Evolutionary conservation across 2,113 vertebrate genomes (phyloP).

Genomic region (Mormyrus lacerda): DNA sequence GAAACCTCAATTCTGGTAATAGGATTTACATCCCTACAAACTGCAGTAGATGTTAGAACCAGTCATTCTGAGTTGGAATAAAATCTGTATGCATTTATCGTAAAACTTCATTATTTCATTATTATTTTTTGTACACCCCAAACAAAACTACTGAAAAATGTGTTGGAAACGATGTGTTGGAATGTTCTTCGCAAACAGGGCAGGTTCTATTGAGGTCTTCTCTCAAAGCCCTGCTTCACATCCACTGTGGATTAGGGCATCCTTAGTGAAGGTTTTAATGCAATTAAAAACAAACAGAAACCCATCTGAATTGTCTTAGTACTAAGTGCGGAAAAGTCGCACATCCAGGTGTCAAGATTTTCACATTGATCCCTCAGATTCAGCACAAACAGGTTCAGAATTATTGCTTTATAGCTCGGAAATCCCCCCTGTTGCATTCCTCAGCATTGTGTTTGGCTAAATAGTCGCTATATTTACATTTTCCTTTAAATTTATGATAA

Average conservation of each 20-base stretch:
- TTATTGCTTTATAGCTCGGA: background rate
- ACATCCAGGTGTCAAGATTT: conserved; percentile 13
- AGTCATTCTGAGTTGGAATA: background rate
- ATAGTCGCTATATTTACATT: background rate
- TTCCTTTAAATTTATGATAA: conserved; percentile 3
- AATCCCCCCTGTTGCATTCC: background rate
- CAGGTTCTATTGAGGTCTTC: background rate
- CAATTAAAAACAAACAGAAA: conserved; percentile 20
- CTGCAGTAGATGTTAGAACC: background rate
- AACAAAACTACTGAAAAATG: background rate
- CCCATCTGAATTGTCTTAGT: conserved; percentile 13
- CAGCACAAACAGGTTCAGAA: background rate
- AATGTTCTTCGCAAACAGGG: background rate
- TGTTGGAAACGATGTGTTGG: background rate
- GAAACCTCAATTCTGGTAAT: background rate
- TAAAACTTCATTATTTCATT: background rate
- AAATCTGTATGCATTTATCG: background rate
- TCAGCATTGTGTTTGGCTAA: background rate
- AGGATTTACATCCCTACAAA: background rate
- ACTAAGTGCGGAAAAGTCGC: conserved; percentile 2
- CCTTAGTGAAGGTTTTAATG: background rate
- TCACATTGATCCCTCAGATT: background rate
- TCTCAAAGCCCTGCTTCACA: background rate
- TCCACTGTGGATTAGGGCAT: background rate
- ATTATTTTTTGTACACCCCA: background rate